Conservation (phyloP, 2,113 vertebrate genomes). For the Herpailurus yagouaroundi region DNA sequence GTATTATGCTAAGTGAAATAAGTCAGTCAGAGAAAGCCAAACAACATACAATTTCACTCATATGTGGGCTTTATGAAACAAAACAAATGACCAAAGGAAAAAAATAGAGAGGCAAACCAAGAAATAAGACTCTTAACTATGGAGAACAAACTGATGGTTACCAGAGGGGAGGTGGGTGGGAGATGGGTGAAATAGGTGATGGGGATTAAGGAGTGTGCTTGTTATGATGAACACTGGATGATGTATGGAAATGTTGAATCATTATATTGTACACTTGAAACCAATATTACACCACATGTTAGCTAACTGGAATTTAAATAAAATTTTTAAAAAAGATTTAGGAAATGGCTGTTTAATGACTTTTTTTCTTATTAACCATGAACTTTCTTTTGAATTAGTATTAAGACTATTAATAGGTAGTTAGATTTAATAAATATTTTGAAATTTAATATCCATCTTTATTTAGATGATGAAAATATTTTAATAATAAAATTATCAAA, state of each 20-base stretch:
- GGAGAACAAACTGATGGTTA: not conserved
- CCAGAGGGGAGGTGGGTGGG: not conserved
- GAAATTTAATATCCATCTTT: constrained; percentile 39
- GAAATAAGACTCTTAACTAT: not conserved
- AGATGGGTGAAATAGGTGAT: not conserved
- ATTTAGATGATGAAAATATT: not conserved
- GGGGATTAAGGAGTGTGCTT: not conserved
- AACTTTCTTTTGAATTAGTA: constrained; percentile 30
- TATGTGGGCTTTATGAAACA: not conserved
- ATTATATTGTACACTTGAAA: not conserved
- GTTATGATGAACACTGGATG: not conserved
- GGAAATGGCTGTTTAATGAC: not conserved
- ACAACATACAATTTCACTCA: not conserved
- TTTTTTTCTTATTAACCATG: not conserved
- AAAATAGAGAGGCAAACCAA: not conserved
- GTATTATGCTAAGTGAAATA: not conserved
- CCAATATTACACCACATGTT: not conserved
- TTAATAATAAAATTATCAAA: not conserved
- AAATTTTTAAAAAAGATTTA: too few species aligned
- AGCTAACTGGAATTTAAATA: not conserved
- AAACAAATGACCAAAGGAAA: not conserved
- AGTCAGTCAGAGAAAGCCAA: not conserved
- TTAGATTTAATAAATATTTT: constrained; percentile 38
- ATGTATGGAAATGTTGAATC: not conserved
- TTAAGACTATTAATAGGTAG: constrained; percentile 9